phyloP scores from a whole-genome alignment of 1,140 invertebrate species.

The Zaprionus ornatus region DNA sequence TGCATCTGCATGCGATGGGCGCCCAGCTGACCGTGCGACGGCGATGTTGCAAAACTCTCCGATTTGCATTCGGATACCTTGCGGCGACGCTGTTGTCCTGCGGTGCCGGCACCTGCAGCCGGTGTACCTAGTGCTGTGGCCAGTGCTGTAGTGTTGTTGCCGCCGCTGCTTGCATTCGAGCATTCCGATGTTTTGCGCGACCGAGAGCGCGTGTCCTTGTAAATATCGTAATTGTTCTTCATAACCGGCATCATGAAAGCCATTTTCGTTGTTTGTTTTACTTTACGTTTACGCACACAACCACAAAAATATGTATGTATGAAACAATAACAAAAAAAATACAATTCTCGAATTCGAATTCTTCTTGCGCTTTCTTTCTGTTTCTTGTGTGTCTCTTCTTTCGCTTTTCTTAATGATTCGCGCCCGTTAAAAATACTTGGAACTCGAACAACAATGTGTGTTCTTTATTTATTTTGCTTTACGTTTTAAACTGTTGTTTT shows the following conservation, averaged over 20 bases:
- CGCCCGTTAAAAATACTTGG: constrained; percentile 11
- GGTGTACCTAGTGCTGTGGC: constrained; percentile 65
- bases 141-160: constrained; percentile 72
- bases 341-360: background rate
- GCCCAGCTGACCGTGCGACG: constrained; percentile 86
- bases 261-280: constrained; percentile 85
- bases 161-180: constrained; percentile 84
- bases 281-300: constrained; percentile 3
- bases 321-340: background rate
- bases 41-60: constrained; percentile 89
- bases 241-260: constrained; percentile 97
- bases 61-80: constrained; percentile 93
- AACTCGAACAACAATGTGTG: background rate
- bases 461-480: constrained; percentile 11
- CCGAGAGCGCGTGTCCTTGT: constrained; percentile 90
- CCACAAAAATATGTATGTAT: constrained; percentile 39
- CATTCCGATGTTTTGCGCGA: constrained; percentile 89
- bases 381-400: background rate
- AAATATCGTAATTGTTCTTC: constrained; percentile 96
- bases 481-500: constrained; percentile 15
- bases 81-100: constrained; percentile 85
- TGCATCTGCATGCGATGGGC: constrained; percentile 85
- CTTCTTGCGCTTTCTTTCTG: constrained; percentile 9
- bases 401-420: constrained; percentile 37
- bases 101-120: constrained; percentile 61